Conservation (phyloP, 2,797 vertebrate species). For the Hypotaenidia philippensis region DNA sequence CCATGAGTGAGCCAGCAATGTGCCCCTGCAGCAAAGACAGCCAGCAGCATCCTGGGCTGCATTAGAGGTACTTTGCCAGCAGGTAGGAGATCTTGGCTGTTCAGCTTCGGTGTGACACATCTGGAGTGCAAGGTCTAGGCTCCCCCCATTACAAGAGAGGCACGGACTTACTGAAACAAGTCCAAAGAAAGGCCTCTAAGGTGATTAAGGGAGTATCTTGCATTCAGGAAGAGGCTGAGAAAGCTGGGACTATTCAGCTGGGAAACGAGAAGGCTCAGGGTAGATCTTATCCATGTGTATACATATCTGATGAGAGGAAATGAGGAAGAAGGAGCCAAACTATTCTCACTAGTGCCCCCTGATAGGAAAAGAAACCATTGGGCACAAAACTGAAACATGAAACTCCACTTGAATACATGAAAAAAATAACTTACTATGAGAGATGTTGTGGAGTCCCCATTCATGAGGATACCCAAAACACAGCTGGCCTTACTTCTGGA, state of each 20-base stretch:
- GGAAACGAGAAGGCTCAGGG: neutral
- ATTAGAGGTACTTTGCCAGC: neutral
- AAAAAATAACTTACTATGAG: neutral
- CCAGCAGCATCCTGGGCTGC: neutral
- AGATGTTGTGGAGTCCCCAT: neutral
- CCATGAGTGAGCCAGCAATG: fast-evolving
- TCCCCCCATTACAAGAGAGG: neutral
- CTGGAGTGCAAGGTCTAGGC: neutral
- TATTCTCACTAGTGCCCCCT: neutral
- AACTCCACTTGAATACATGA: neutral
- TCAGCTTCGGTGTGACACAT: neutral
- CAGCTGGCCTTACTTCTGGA: neutral
- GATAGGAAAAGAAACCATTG: neutral
- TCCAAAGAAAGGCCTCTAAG: neutral
- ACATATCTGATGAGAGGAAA: neutral
- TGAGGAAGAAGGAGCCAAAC: neutral
- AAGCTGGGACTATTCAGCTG: neutral
- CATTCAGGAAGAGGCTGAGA: neutral
- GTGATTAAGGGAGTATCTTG: neutral
- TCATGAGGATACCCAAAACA: neutral
- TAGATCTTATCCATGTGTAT: neutral
- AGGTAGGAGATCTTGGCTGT: neutral
- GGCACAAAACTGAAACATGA: neutral
- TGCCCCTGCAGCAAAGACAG: neutral
- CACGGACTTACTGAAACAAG: neutral